Evolutionary conservation across 2,113 vertebrate genomes (phyloP).

Genomic region (Rynchops niger): DNA sequence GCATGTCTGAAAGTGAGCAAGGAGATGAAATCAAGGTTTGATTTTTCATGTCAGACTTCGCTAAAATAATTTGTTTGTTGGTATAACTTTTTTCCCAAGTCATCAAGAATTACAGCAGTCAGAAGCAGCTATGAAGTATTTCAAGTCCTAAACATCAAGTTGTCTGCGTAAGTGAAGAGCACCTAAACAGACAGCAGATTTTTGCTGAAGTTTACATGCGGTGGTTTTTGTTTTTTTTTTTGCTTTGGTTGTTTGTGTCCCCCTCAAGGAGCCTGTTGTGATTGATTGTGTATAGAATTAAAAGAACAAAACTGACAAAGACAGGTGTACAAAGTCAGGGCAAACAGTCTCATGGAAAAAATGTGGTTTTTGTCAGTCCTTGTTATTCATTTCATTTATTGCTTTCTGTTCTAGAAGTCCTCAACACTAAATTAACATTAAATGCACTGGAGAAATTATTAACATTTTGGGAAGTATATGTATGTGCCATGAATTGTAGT

Average conservation of each 20-base stretch:
- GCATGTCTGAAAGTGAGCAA: background rate
- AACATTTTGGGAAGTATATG: background rate
- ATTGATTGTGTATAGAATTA: background rate
- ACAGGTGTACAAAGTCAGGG: background rate
- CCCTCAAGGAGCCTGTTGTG: background rate
- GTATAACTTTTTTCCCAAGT: background rate
- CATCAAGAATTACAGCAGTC: background rate
- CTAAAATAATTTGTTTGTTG: background rate
- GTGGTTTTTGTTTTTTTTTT: too few species aligned
- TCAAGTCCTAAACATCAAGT: background rate
- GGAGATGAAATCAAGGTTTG: constrained; percentile 4
- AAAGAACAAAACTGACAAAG: background rate
- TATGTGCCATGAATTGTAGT: background rate
- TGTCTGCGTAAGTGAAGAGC: background rate
- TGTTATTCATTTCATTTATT: background rate
- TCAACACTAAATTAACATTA: background rate
- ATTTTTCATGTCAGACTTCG: background rate
- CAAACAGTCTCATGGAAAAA: background rate
- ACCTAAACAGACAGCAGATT: background rate
- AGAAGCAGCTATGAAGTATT: background rate
- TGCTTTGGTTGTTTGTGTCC: background rate
- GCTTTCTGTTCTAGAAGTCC: background rate
- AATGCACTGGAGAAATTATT: background rate
- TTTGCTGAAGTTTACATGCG: background rate
- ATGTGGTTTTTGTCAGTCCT: background rate